Evolutionary conservation across 2,113 vertebrate species (phyloP).

Genomic region (Elephas maximus): DNA sequence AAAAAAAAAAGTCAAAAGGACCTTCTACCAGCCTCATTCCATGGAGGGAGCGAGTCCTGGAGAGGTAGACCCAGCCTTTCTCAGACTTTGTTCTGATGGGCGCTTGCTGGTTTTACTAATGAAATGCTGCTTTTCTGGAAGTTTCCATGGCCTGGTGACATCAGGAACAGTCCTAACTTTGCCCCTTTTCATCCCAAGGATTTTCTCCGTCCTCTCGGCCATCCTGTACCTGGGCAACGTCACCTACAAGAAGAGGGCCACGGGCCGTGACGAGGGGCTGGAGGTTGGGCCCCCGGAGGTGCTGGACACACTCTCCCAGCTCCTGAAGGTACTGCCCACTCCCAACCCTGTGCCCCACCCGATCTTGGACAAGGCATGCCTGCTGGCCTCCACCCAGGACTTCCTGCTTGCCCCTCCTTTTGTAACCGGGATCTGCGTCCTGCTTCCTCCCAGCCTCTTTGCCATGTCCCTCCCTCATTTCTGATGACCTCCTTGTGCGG

Average conservation of each 20-base stretch:
- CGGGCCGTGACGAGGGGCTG: constrained; percentile 96
- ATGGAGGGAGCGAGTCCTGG: no score
- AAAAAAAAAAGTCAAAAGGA: not conserved
- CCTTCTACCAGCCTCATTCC: not conserved
- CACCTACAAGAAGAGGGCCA: constrained; percentile 94
- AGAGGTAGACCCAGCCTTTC: rapidly evolving
- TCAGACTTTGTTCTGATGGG: not conserved
- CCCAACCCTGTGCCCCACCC: not conserved
- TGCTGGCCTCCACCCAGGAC: no score
- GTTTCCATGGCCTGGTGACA: rapidly evolving
- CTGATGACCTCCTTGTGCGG: not conserved
- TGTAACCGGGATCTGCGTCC: not conserved
- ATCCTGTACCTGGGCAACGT: constrained; percentile 98
- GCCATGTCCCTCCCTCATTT: not conserved
- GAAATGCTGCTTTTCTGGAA: not conserved
- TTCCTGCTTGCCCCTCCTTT: rapidly evolving
- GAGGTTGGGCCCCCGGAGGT: constrained; percentile 97
- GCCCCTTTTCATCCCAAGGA: constrained; percentile 89
- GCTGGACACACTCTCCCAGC: constrained; percentile 95
- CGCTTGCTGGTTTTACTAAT: not conserved
- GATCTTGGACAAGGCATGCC: not conserved
- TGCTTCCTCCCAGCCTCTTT: not conserved
- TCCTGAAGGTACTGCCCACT: constrained; percentile 92
- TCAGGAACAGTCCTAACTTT: not conserved
- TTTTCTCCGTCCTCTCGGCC: constrained; percentile 97